Evolutionary conservation across 2,797 vertebrate genomes (phyloP).

Genomic region (Falco concolor): DNA sequence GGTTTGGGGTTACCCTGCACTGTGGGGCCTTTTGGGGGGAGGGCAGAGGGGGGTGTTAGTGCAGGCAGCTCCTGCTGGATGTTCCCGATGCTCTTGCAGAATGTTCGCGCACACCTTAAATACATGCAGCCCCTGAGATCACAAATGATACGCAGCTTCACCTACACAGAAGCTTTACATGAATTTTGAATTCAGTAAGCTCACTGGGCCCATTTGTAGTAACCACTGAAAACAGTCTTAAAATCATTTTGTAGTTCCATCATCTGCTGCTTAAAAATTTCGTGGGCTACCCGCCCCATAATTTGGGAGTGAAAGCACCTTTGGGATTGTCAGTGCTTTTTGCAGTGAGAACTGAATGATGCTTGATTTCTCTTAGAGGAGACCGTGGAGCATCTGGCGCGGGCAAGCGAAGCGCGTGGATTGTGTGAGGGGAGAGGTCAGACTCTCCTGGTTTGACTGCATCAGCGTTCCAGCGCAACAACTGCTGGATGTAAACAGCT

Average conservation of each 20-base stretch:
- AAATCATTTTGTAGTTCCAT: background rate
- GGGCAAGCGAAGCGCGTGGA: background rate
- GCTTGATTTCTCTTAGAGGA: background rate
- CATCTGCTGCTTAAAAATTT: background rate
- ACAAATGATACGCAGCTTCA: background rate
- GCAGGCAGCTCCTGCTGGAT: background rate
- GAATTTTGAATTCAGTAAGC: background rate
- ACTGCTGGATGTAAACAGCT: slow-evolving; percentile 36
- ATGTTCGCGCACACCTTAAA: background rate
- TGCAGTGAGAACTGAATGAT: background rate
- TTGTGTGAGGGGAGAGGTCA: background rate
- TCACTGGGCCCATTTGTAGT: accelerated
- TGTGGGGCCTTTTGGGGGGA: background rate
- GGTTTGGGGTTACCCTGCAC: background rate
- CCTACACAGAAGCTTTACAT: background rate
- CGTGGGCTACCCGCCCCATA: background rate
- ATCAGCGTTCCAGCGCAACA: background rate
- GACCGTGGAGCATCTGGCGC: background rate
- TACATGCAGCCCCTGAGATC: background rate
- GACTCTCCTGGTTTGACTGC: background rate
- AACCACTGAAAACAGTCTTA: background rate
- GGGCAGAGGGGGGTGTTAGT: background rate
- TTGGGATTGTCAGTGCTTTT: background rate
- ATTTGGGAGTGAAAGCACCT: background rate
- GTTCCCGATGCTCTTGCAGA: background rate